A percentile compares a stretch with the other conserved stretches of the same genome.
Evolutionary conservation across 92 coral and sea anemone species (phyloP).

Genomic region (Ricordea florida): DNA sequence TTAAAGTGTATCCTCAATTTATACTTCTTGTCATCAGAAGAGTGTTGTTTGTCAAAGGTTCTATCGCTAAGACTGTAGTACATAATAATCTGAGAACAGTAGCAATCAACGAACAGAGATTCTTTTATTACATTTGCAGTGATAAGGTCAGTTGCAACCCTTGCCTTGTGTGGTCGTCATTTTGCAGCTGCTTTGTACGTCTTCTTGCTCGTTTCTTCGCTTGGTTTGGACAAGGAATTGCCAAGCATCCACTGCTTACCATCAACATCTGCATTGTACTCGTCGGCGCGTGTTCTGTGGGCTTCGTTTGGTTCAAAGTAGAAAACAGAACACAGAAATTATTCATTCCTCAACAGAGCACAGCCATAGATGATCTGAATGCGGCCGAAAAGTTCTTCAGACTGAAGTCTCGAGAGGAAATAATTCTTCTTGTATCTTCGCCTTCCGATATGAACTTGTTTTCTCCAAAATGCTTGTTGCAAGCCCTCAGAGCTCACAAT

Average conservation of each 20-base stretch:
- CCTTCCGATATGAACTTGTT: conserved; percentile 27
- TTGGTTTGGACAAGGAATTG: conserved; percentile 44
- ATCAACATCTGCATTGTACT: conserved; percentile 33
- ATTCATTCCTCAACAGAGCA: conserved; percentile 86
- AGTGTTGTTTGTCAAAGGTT: too few relatives aligned
- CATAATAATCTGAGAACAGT: too few relatives aligned
- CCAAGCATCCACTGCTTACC: conserved; percentile 60
- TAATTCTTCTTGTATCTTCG: conserved; percentile 54
- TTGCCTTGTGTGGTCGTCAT: conserved; percentile 57
- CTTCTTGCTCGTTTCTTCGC: conserved; percentile 50
- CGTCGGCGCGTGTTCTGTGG: conserved; percentile 75
- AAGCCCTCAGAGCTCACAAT: conserved; percentile 46
- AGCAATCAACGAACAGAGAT: too few relatives aligned
- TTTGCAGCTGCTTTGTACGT: conserved; percentile 69
- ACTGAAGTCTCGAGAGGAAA: conserved; percentile 62
- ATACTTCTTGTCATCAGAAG: too few relatives aligned
- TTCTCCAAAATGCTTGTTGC: conserved; percentile 43
- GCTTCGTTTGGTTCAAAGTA: conserved; percentile 71
- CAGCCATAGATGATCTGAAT: conserved; percentile 66
- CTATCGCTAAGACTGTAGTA: too few relatives aligned
- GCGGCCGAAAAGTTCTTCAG: conserved; percentile 67
- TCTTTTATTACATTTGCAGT: background rate
- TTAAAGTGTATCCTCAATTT: too few relatives aligned
- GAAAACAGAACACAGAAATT: conserved; percentile 85
- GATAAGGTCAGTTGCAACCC: conserved; percentile 17